A percentile compares a stretch with the other conserved stretches of the same genome.
phyloP scores from a whole-genome alignment of 1,140 invertebrate genomes.

The Drosophila littoralis region DNA sequence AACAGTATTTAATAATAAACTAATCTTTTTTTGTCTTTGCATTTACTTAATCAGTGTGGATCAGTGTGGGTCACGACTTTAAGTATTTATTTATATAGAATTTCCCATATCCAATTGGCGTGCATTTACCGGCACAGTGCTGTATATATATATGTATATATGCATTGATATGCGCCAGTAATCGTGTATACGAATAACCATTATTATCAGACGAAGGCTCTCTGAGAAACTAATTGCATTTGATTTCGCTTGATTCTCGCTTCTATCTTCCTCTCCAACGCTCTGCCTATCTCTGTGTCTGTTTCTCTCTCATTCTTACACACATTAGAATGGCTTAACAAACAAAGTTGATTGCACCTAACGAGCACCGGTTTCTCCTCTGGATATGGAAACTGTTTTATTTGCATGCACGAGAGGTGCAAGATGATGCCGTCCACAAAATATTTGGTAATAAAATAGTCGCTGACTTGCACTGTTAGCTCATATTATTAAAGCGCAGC shows the following conservation, averaged over 20 bases:
- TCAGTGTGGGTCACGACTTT: neutral
- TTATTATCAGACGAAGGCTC: slow-evolving; percentile 25
- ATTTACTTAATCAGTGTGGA: neutral
- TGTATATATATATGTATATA: slow-evolving; percentile 1
- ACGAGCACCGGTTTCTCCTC: neutral
- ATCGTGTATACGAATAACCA: neutral
- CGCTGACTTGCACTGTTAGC: slow-evolving; percentile 52
- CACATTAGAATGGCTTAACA: slow-evolving; percentile 49
- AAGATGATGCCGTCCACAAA: slow-evolving; percentile 4
- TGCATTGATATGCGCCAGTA: neutral
- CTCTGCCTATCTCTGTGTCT: slow-evolving; percentile 3
- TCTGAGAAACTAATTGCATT: slow-evolving; percentile 36
- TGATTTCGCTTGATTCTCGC: slow-evolving; percentile 5
- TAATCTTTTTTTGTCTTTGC: no score
- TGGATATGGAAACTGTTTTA: slow-evolving; percentile 22
- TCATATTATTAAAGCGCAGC: slow-evolving; percentile 27
- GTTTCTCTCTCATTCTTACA: slow-evolving; percentile 4
- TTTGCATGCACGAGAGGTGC: slow-evolving; percentile 21
- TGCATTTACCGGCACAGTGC: neutral
- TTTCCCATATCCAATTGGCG: neutral
- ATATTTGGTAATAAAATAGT: slow-evolving; percentile 45
- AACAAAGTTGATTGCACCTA: slow-evolving; percentile 18
- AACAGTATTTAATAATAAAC: no score
- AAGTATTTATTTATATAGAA: neutral
- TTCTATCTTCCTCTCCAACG: neutral